A percentile compares a stretch with the other conserved stretches of the same genome.
Evolutionary conservation across 64 coral and sea anemone genomes (phyloP).

Genomic region (Montipora efflorescens): DNA sequence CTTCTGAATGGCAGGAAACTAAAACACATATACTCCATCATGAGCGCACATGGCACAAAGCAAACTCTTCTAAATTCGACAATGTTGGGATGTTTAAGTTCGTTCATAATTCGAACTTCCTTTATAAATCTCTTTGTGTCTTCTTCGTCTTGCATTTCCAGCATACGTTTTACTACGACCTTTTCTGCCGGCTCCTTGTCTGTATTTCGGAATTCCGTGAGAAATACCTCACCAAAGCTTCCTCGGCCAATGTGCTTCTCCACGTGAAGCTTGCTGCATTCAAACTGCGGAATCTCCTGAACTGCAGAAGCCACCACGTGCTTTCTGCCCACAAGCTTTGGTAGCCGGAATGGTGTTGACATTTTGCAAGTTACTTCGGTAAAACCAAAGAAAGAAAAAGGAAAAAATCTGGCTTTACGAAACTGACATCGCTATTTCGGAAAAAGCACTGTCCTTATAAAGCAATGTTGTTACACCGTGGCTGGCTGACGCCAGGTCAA

Average conservation of each 20-base stretch:
- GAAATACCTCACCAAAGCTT: constrained; percentile 50
- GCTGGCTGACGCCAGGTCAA: background rate
- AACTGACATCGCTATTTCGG: constrained; percentile 39
- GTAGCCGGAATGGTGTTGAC: constrained; percentile 48
- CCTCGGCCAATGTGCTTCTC: constrained; percentile 43
- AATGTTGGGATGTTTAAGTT: constrained; percentile 66
- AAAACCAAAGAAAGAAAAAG: constrained; percentile 65
- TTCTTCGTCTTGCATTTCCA: background rate
- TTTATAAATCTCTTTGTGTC: constrained; percentile 64
- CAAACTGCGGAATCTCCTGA: constrained; percentile 31
- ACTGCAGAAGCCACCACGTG: constrained; percentile 19
- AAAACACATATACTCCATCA: constrained; percentile 64
- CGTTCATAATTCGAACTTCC: constrained; percentile 40
- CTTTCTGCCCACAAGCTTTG: constrained; percentile 45
- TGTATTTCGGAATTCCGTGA: constrained; percentile 39
- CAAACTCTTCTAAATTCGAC: constrained; percentile 57
- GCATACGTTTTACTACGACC: constrained; percentile 7
- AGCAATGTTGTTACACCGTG: background rate
- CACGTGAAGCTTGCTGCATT: constrained; percentile 24
- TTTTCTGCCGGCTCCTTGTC: constrained; percentile 13
- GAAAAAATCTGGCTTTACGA: constrained; percentile 55
- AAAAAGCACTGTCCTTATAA: constrained; percentile 12
- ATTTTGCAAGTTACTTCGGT: constrained; percentile 47
- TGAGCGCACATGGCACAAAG: constrained; percentile 42
- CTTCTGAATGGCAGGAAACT: constrained; percentile 49